Conservation (phyloP, 2,113 vertebrate genomes). For the Notarius quadriscutis region DNA sequence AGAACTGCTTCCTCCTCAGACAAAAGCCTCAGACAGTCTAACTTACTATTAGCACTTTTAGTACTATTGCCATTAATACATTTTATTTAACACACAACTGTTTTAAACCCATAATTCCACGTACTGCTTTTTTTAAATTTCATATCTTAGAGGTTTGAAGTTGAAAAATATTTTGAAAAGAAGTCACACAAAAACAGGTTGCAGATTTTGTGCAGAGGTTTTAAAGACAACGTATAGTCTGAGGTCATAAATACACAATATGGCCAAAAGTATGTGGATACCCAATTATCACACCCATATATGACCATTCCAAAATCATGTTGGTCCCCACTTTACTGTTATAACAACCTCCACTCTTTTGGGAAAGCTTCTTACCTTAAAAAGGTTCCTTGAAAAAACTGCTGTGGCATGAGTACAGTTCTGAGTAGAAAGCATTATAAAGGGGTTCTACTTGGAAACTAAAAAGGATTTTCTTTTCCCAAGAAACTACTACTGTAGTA, state of each 20-base stretch:
- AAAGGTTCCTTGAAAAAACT: not conserved
- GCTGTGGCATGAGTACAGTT: not conserved
- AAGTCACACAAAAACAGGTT: not conserved
- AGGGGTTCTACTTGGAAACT: not conserved
- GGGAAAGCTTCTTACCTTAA: not conserved
- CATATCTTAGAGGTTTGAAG: not conserved
- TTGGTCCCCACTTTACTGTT: not conserved
- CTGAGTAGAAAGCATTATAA: not conserved
- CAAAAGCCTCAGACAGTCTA: not conserved
- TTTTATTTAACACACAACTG: not conserved
- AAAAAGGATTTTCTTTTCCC: not conserved
- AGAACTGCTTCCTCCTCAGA: slow-evolving; percentile 53
- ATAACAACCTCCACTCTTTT: not conserved
- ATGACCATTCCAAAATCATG: not conserved
- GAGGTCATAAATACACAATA: not conserved
- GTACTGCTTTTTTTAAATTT: not conserved
- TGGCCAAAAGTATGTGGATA: not conserved
- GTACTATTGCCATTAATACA: not conserved
- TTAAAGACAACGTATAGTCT: not conserved
- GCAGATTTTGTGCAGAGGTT: not conserved
- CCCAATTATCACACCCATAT: not conserved
- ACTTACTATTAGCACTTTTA: not conserved
- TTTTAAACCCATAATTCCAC: not conserved
- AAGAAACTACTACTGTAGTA: not conserved
- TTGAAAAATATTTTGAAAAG: not conserved